Evolutionary conservation across 2,113 vertebrate species (phyloP).

Genomic region (Tychaedon coryphoeus): DNA sequence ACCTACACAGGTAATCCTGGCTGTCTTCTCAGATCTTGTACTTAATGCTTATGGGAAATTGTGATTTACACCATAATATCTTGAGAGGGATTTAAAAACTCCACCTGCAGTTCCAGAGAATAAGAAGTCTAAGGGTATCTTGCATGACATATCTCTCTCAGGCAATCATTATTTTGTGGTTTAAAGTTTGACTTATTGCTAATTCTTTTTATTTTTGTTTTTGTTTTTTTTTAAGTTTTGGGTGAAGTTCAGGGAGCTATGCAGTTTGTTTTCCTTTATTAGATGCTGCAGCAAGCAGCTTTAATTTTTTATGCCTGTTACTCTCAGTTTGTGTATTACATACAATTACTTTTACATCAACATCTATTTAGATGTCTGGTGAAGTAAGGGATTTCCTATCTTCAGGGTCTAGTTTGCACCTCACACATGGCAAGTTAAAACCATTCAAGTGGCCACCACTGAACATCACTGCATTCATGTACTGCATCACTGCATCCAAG

Average conservation of each 20-base stretch:
- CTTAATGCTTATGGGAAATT: not conserved
- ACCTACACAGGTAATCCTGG: rapidly evolving
- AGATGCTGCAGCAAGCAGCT: not conserved
- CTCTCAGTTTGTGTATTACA: rapidly evolving
- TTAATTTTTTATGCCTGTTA: not conserved
- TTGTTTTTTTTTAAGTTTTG: no score
- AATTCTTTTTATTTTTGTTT: not conserved
- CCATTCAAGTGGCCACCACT: not conserved
- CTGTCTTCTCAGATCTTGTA: not conserved
- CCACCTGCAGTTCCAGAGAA: not conserved
- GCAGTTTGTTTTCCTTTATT: not conserved
- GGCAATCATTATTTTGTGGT: not conserved
- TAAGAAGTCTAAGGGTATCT: not conserved
- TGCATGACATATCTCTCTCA: not conserved
- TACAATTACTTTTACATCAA: not conserved
- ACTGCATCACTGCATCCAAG: not conserved
- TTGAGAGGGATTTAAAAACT: not conserved
- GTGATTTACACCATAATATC: not conserved
- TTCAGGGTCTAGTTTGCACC: not conserved
- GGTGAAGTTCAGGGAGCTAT: not conserved
- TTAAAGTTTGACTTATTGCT: not conserved
- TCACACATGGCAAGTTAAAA: not conserved
- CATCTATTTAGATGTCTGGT: not conserved
- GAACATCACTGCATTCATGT: not conserved
- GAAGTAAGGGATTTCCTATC: not conserved